Conservation (phyloP, 2,113 vertebrate species). For the Cnemophilus loriae region DNA sequence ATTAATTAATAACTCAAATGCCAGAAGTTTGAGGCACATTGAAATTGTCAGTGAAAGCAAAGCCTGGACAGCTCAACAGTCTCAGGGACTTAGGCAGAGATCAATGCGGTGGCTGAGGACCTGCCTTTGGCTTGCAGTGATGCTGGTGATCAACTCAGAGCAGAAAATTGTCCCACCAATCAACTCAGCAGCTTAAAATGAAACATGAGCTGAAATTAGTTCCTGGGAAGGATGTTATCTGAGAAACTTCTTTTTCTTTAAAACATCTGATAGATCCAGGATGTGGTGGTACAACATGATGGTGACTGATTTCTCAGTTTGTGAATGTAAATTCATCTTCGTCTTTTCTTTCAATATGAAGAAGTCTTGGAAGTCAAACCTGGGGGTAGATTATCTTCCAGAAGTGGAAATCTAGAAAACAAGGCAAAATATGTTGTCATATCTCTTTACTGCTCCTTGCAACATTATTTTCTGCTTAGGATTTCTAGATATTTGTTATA, state of each 20-base stretch:
- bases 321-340: neutral
- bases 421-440: neutral
- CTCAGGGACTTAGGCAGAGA: neutral
- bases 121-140: neutral
- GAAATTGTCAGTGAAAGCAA: neutral
- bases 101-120: neutral
- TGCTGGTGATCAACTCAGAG: neutral
- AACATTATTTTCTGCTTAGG: neutral
- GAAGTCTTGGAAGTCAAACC: neutral
- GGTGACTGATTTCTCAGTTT: neutral
- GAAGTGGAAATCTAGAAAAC: constrained; percentile 3
- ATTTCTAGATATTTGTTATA: neutral
- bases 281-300: neutral
- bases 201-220: neutral
- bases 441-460: neutral
- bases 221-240: neutral
- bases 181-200: neutral
- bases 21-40: neutral
- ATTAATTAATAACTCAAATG: neutral
- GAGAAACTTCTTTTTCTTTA: constrained; percentile 38
- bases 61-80: neutral
- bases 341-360: neutral
- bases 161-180: neutral
- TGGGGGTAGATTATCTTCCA: neutral
- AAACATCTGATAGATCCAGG: neutral